Conservation (phyloP, 2,113 vertebrate genomes). For the Thamnophis sirtalis region DNA sequence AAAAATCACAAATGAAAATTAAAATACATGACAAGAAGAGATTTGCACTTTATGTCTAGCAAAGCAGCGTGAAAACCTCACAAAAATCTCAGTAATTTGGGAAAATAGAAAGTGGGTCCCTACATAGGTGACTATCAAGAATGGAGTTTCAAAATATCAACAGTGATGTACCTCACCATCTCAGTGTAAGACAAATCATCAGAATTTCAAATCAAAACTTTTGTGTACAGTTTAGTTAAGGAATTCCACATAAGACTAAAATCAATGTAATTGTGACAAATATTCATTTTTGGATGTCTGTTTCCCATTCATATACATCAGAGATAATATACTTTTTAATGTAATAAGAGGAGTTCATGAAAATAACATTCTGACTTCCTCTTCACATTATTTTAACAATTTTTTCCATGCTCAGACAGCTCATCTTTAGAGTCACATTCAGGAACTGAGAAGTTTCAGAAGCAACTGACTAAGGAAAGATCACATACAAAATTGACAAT, state of each 20-base stretch:
- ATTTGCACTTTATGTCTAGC: background rate
- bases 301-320: background rate
- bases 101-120: background rate
- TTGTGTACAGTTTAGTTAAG: background rate
- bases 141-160: background rate
- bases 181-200: background rate
- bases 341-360: background rate
- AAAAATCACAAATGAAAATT: constrained; percentile 4
- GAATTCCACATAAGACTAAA: background rate
- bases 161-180: background rate
- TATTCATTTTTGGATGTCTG: background rate
- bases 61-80: background rate
- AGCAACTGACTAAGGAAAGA: background rate
- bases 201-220: background rate
- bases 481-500: background rate
- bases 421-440: background rate
- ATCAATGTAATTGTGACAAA: background rate
- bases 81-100: background rate
- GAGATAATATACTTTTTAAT: too few relatives aligned
- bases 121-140: background rate
- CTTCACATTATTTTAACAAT: background rate
- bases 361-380: background rate
- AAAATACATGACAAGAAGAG: background rate
- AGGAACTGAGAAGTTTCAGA: background rate
- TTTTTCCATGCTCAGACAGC: background rate